Evolutionary conservation across 2,888 invertebrate genomes (phyloP).

Genomic region (Pycnomerus fuliginosus): DNA sequence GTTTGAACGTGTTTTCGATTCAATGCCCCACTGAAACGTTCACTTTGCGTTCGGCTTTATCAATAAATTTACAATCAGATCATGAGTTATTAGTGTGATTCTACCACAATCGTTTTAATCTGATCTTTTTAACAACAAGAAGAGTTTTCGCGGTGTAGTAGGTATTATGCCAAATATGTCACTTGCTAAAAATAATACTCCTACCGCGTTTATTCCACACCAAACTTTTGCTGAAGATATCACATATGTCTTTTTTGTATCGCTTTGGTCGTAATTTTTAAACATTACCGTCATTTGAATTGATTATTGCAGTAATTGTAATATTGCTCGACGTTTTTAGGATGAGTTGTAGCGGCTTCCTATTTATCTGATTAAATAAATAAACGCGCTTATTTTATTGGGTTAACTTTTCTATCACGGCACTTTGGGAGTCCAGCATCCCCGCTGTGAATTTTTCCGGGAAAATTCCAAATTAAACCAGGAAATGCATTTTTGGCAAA

Average conservation of each 20-base stretch:
- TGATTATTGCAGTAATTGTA: slow-evolving; percentile 33
- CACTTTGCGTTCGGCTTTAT: too few species aligned
- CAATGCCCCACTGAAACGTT: slow-evolving; percentile 13
- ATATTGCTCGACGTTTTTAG: slow-evolving; percentile 35
- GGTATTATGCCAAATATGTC: slow-evolving; percentile 17
- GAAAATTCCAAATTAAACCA: neutral
- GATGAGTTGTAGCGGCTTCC: slow-evolving; percentile 34
- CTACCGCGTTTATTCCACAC: neutral
- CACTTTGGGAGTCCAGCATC: neutral
- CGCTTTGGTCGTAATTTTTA: neutral
- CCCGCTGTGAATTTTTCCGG: slow-evolving; percentile 1
- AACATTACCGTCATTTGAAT: slow-evolving; percentile 36
- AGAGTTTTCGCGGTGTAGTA: too few species aligned
- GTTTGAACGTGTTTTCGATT: slow-evolving; percentile 19
- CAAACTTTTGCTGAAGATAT: too few species aligned
- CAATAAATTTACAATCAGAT: too few species aligned
- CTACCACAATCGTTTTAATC: too few species aligned
- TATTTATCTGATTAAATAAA: slow-evolving; percentile 34
- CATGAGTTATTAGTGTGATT: too few species aligned
- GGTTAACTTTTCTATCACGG: slow-evolving; percentile 24
- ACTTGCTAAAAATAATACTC: slow-evolving; percentile 12
- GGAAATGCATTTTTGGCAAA: slow-evolving; percentile 14
- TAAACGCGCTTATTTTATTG: slow-evolving; percentile 29
- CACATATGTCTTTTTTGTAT: slow-evolving; percentile 2
- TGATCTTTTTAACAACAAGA: too few species aligned